Percentiles rank a stretch among this genome's conserved stretches.
Conservation (phyloP, 35 echinoderm and acorn worm genomes). For the Apostichopus californicus region DNA sequence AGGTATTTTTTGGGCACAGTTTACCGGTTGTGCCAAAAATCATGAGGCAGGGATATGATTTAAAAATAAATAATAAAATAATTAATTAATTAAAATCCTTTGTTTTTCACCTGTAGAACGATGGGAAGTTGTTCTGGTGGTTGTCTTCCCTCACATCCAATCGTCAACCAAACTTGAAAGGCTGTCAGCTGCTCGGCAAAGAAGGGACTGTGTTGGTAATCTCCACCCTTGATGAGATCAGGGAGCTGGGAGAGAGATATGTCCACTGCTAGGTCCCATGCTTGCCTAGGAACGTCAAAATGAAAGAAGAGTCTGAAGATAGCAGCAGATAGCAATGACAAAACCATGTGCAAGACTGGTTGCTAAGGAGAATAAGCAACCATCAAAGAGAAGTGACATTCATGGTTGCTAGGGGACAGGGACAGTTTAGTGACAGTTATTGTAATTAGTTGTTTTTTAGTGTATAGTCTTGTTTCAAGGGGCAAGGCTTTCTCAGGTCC, state of each 20-base stretch:
- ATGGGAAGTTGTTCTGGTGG: constrained; percentile 98
- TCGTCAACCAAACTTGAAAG: constrained; percentile 92
- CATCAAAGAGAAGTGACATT: too few species aligned
- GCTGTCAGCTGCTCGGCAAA: constrained; percentile 98
- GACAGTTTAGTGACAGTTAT: too few species aligned
- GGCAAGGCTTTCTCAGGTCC: too few species aligned
- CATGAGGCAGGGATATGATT: too few species aligned
- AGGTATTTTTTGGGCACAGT: background rate
- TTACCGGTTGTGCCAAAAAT: too few species aligned
- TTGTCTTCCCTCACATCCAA: constrained; percentile 82
- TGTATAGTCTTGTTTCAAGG: too few species aligned
- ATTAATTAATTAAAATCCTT: too few species aligned
- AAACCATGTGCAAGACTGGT: too few species aligned
- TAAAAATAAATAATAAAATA: background rate
- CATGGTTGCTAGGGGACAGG: too few species aligned
- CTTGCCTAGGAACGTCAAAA: constrained; percentile 79
- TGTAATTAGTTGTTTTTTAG: too few species aligned
- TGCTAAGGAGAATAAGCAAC: too few species aligned
- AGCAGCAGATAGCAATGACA: background rate
- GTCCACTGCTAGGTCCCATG: constrained; percentile 98
- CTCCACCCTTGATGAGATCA: constrained; percentile 69
- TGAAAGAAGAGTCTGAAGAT: background rate
- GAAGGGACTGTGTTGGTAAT: constrained; percentile 98
- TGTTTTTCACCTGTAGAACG: constrained; percentile 77
- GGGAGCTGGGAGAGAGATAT: constrained; percentile 92